A percentile compares a stretch with the other conserved stretches of the same genome.
phyloP scores from a whole-genome alignment of 2,888 invertebrate species.

The Priocnemis perturbator region DNA sequence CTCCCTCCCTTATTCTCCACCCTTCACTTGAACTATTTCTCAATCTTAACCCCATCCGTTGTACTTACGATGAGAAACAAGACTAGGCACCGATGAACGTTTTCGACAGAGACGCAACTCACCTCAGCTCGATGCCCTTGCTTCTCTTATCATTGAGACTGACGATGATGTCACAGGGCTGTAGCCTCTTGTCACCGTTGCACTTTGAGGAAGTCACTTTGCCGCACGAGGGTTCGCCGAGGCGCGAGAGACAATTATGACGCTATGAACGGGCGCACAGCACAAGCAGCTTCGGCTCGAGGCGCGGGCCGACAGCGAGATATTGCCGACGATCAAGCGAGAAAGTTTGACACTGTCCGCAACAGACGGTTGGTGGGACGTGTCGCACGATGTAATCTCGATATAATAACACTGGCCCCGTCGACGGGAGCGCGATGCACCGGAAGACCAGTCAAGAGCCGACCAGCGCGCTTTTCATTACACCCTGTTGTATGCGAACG shows the following conservation, averaged over 20 bases:
- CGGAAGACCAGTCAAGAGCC: slow-evolving; percentile 3
- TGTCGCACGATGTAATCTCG: slow-evolving; percentile 5
- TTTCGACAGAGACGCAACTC: slow-evolving; percentile 21
- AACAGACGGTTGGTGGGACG: neutral
- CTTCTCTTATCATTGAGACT: slow-evolving; percentile 66
- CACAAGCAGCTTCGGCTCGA: slow-evolving; percentile 15
- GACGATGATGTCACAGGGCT: slow-evolving; percentile 67
- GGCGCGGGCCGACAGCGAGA: slow-evolving; percentile 6
- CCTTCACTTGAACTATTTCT: neutral
- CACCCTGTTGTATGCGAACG: neutral
- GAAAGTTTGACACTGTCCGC: slow-evolving; percentile 6
- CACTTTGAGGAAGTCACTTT: slow-evolving; percentile 70
- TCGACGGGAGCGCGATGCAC: neutral
- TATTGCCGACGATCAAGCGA: slow-evolving; percentile 6
- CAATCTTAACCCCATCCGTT: too few relatives aligned
- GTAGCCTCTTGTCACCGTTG: slow-evolving; percentile 62
- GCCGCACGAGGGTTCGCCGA: slow-evolving; percentile 54
- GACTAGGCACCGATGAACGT: too few relatives aligned
- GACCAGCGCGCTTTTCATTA: too few relatives aligned
- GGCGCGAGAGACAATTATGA: slow-evolving; percentile 18
- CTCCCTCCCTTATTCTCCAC: neutral
- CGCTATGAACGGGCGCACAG: slow-evolving; percentile 19
- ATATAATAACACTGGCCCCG: neutral
- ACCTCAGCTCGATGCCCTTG: slow-evolving; percentile 67
- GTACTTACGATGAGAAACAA: too few relatives aligned